Conservation (phyloP, 2,888 invertebrate species). For the Cyclophora albipunctata region DNA sequence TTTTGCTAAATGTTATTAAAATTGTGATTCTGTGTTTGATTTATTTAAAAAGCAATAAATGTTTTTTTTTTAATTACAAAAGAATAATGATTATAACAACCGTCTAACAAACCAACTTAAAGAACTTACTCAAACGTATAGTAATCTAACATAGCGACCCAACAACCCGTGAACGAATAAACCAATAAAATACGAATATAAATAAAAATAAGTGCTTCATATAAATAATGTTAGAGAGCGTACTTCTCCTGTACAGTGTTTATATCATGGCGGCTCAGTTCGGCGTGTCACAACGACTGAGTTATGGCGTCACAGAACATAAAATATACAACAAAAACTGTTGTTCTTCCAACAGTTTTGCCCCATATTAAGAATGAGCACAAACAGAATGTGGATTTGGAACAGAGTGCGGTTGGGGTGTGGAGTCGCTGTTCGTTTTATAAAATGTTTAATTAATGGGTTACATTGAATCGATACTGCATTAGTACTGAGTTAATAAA, state of each 20-base stretch:
- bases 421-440: constrained; percentile 35
- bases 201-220: constrained; percentile 62
- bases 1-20: too few relatives aligned
- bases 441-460: not conserved
- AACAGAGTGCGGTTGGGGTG: constrained; percentile 26
- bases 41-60: too few relatives aligned
- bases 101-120: too few relatives aligned
- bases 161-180: constrained; percentile 65
- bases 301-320: constrained; percentile 73
- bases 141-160: constrained; percentile 34
- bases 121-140: too few relatives aligned
- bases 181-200: constrained; percentile 65
- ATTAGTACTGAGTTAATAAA: too few relatives aligned
- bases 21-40: too few relatives aligned
- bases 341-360: constrained; percentile 74
- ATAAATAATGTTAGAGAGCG: constrained; percentile 47
- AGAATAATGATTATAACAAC: too few relatives aligned
- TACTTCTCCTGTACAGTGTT: constrained; percentile 39
- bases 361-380: constrained; percentile 74
- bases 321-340: constrained; percentile 74
- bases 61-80: too few relatives aligned
- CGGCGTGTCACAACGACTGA: constrained; percentile 55
- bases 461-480: too few relatives aligned
- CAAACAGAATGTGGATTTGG: constrained; percentile 71
- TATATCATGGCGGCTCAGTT: constrained; percentile 61